Evolutionary conservation across 2,113 vertebrate species (phyloP).

Genomic region (Cebus imitator): DNA sequence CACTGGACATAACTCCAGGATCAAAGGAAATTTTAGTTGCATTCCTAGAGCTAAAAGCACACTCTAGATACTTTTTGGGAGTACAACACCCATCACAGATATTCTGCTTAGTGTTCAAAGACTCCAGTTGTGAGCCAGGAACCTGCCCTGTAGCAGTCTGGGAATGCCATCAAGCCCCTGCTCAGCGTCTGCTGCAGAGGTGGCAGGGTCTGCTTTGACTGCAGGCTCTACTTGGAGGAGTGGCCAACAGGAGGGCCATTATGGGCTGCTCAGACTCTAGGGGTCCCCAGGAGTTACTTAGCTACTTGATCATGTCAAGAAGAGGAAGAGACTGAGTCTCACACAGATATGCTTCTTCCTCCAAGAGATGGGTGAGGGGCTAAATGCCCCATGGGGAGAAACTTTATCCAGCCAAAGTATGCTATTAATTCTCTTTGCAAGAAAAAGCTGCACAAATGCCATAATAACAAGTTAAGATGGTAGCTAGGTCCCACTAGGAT

Average conservation of each 20-base stretch:
- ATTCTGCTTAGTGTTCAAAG: not conserved
- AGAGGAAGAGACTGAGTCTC: not conserved
- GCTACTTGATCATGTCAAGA: not conserved
- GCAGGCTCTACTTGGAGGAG: not conserved
- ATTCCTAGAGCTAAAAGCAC: not conserved
- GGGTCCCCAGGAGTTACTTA: not conserved
- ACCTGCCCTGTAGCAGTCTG: not conserved
- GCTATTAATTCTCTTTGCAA: slow-evolving; percentile 2
- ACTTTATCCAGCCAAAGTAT: not conserved
- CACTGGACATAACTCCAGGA: not conserved
- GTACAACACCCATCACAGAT: not conserved
- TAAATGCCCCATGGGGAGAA: not conserved
- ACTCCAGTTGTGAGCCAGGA: not conserved
- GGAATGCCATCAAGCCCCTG: not conserved
- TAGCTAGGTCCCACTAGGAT: not conserved
- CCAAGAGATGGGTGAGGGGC: not conserved
- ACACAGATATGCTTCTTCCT: not conserved
- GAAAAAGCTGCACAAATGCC: not conserved
- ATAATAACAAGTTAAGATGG: not conserved
- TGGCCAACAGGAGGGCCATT: not conserved
- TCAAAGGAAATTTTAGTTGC: not conserved
- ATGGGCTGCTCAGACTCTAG: not conserved
- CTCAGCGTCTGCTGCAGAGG: not conserved
- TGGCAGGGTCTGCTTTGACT: not conserved
- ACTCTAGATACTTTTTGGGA: not conserved